Base-by-base conservation (phyloP, 2,888 invertebrate species). In the Drosophila antonietae region DNA sequence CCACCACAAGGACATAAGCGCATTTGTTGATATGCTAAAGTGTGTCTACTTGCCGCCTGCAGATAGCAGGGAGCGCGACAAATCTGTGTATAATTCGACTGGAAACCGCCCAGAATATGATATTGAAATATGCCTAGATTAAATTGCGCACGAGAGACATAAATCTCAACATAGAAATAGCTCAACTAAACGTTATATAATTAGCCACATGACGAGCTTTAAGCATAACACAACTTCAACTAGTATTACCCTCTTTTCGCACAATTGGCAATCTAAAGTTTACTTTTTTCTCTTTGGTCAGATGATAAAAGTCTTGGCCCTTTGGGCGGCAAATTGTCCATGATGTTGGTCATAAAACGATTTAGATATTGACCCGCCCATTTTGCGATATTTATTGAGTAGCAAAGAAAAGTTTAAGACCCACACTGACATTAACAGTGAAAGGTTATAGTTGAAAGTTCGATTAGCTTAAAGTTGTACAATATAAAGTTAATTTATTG, bases 291-390 rank as follows among this genome's bases (percentile, higher is more conserved):
- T 41, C n/a, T 23, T 20, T 23, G 46, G 46, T n/a, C 46, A 67
- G 60, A 60, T 65, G 61, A 66, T 64, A 81, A 78, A 77, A 75
- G 67, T 77, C 77, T 71, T 65, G 20, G 43, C 23, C 68, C 68
- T 46, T 49, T 52, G 61, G 75, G 81, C 61, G 75, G 52, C 55
- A 81, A 80, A 77, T 69, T 73, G 77, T 63, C 73, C 73, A 82
- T 81, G 80, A 80, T 67, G 56, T 53, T 80, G 68, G 70, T 41
- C 68, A 82, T 82, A 80, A 81, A 82, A 63, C 81, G 82, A 81
- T 77, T 82, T 75, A 73, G 81, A 78, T 82, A 80, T 73, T 78
- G 80, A 73, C 73, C 73, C 68, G 51, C 28, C 44, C 35, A 28
- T 28, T 60, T 44, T 14, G 9, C 35, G 39, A 35, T 51, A 62